phyloP scores from a whole-genome alignment of 2,113 vertebrate species.

The Boulengeromyrus knoepffleri region DNA sequence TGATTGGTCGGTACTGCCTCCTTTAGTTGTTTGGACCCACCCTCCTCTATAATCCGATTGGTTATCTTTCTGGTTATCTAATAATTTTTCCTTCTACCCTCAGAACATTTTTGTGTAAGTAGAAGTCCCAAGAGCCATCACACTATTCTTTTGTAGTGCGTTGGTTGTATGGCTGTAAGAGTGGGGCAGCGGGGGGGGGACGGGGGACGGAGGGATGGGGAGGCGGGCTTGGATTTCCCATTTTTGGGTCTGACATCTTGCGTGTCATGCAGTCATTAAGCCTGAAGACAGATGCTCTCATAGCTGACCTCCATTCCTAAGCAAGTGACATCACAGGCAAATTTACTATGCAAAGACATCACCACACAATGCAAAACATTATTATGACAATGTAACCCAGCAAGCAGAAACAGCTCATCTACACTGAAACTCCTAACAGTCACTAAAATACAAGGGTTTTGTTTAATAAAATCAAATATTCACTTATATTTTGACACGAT shows the following conservation, averaged over 20 bases:
- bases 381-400: background rate
- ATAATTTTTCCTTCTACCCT: too few species aligned
- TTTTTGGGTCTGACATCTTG: background rate
- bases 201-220: background rate
- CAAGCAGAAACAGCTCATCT: background rate
- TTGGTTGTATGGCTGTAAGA: background rate
- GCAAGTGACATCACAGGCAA: background rate
- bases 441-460: background rate
- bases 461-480: background rate
- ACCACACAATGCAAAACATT: background rate
- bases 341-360: background rate
- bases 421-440: background rate
- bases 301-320: background rate
- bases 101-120: too few species aligned
- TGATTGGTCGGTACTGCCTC: too few species aligned
- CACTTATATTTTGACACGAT: background rate
- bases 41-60: too few species aligned
- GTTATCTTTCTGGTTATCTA: too few species aligned
- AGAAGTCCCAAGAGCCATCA: background rate
- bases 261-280: background rate
- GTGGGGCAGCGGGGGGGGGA: too few species aligned
- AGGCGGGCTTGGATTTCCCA: background rate
- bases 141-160: background rate
- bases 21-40: too few species aligned
- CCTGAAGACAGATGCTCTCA: too few species aligned